Evolutionary conservation across 1,140 invertebrate genomes (phyloP).

Genomic region (Potamilus streckersoni): DNA sequence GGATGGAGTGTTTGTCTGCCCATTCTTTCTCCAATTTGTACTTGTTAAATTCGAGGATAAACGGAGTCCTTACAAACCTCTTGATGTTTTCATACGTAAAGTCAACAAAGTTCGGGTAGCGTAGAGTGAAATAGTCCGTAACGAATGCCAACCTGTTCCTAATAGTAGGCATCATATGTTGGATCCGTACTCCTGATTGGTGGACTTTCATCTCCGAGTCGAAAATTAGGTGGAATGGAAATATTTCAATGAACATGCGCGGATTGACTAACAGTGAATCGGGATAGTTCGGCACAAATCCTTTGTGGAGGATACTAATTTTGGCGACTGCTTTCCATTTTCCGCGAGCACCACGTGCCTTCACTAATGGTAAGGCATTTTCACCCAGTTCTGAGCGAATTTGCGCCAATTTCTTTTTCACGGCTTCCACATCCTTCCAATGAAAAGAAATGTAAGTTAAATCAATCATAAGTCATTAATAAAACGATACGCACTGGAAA

Average conservation of each 20-base stretch:
- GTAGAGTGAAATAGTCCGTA: slow-evolving; percentile 53
- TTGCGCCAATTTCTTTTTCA: slow-evolving; percentile 41
- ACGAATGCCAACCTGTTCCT: slow-evolving; percentile 64
- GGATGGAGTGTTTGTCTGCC: slow-evolving; percentile 33
- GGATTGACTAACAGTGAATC: slow-evolving; percentile 41
- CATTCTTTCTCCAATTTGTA: slow-evolving; percentile 37
- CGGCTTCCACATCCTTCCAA: slow-evolving; percentile 45
- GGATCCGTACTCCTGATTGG: slow-evolving; percentile 59
- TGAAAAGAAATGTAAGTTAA: slow-evolving; percentile 3
- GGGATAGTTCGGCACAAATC: slow-evolving; percentile 46
- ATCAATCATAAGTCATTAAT: not conserved
- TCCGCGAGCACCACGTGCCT: slow-evolving; percentile 31
- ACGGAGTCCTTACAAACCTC: slow-evolving; percentile 48
- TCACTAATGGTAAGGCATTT: slow-evolving; percentile 38
- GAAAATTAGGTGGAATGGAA: slow-evolving; percentile 68
- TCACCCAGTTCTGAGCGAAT: slow-evolving; percentile 40
- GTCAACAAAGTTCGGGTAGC: slow-evolving; percentile 66
- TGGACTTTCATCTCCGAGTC: slow-evolving; percentile 61
- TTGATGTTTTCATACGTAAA: slow-evolving; percentile 63
- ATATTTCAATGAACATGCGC: slow-evolving; percentile 56
- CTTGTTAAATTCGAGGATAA: slow-evolving; percentile 43
- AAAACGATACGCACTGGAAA: no score
- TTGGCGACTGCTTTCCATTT: slow-evolving; percentile 44
- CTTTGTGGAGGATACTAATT: slow-evolving; percentile 37
- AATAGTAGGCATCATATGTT: slow-evolving; percentile 77